A percentile compares a stretch with the other conserved stretches of the same genome.
These are phyloP conservation scores for Salarias fasciatus DNA, from an alignment of 2,797 vertebrate genomes.

Conservation along the genomic window DNA sequence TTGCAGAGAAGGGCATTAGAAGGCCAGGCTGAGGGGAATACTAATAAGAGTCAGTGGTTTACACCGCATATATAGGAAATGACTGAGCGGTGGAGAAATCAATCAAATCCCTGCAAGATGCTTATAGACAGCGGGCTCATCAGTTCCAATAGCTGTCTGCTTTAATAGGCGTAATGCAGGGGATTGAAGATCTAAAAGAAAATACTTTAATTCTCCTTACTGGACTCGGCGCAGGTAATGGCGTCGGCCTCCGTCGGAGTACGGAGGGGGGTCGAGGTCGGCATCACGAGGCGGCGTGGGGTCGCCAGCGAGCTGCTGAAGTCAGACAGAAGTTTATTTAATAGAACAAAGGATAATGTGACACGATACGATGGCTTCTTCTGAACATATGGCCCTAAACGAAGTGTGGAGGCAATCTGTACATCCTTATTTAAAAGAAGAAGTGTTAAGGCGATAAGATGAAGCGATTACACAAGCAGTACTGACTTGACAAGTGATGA, in stretches of 20 bases:
- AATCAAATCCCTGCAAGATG: conserved; percentile 40
- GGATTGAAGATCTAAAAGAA: conserved; percentile 41
- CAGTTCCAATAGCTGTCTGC: conserved; percentile 45
- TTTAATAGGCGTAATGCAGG: conserved; percentile 40
- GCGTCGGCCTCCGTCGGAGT: no score
- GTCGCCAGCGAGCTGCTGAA: no score
- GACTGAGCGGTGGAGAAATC: conserved; percentile 36
- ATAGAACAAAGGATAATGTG: conserved; percentile 9
- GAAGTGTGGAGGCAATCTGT: not conserved
- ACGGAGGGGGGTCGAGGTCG: no score
- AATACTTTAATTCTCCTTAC: conserved; percentile 38
- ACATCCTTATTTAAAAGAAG: not conserved
- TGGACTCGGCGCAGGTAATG: no score
- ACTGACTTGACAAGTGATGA: not conserved
- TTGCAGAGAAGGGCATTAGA: conserved; percentile 30
- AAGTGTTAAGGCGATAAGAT: not conserved
- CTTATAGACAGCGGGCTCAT: conserved; percentile 29
- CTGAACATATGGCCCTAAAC: not conserved
- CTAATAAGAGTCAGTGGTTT: conserved; percentile 30
- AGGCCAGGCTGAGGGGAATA: conserved; percentile 25
- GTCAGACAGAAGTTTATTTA: no score
- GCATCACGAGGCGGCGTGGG: no score
- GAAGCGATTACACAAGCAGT: not conserved
- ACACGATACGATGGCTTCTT: conserved; percentile 24
- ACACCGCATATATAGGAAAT: conserved; percentile 33